Percentiles rank a stretch among this genome's conserved stretches.
Evolutionary conservation across 2,113 vertebrate genomes (phyloP).

Genomic region (Zosterops hypoxanthus): DNA sequence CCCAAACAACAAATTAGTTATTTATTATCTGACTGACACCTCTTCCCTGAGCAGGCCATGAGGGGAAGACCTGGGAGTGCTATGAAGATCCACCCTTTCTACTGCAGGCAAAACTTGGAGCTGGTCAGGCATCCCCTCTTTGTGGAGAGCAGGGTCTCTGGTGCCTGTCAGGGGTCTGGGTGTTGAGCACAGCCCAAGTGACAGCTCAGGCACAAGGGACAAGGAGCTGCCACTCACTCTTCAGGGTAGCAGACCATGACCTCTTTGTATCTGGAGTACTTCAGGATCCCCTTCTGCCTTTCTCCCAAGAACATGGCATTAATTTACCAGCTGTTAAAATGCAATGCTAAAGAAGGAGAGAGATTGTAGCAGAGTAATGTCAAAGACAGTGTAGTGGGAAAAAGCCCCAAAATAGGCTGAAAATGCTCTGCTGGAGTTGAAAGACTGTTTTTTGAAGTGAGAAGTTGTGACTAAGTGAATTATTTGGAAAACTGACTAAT

Average conservation of each 20-base stretch:
- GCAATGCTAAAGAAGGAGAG: not conserved
- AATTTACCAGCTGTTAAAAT: not conserved
- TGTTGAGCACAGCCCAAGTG: not conserved
- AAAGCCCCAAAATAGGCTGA: no score
- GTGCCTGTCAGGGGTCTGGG: not conserved
- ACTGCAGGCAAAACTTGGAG: not conserved
- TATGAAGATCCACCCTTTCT: not conserved
- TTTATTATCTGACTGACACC: not conserved
- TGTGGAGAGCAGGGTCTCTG: not conserved
- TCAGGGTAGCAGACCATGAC: not conserved
- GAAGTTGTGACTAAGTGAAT: not conserved
- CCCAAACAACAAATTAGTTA: not conserved
- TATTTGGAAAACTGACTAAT: not conserved
- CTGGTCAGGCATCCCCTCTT: not conserved
- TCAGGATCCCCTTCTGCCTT: not conserved
- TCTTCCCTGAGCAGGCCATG: not conserved
- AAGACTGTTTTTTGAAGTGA: not conserved
- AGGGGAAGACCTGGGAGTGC: not conserved
- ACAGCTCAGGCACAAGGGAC: not conserved
- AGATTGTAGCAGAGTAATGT: not conserved
- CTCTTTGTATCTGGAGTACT: not conserved
- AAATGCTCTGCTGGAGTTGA: not conserved
- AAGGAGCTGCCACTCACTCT: not conserved
- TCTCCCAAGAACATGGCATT: not conserved
- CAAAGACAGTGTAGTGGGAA: not conserved